A percentile compares a stretch with the other conserved stretches of the same genome.
Conservation (phyloP, 1,140 invertebrate species). For the Drosophila hydei region DNA sequence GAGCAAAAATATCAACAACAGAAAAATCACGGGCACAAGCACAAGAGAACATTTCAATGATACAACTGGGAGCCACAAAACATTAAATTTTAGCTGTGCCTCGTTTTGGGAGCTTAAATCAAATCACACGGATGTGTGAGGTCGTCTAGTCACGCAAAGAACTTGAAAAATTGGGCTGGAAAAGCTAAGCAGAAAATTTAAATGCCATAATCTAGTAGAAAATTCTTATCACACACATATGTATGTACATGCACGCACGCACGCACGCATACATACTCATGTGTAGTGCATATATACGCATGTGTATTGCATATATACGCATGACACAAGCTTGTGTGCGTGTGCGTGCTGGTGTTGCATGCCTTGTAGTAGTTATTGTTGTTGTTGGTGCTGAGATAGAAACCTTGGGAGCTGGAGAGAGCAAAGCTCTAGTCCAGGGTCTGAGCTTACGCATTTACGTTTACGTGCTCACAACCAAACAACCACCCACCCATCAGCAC, state of each 20-base stretch:
- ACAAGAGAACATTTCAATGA: conserved; percentile 42
- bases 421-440: conserved; percentile 44
- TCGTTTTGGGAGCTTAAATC: conserved; percentile 43
- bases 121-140: conserved; percentile 39
- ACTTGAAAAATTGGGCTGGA: neutral
- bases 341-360: conserved; percentile 29
- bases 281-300: conserved; percentile 9
- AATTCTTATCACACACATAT: conserved; percentile 57
- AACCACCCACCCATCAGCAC: conserved; percentile 14
- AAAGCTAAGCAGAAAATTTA: conserved; percentile 10
- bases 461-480: conserved; percentile 47
- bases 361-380: conserved; percentile 25
- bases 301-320: conserved; percentile 6
- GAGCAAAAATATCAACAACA: neutral
- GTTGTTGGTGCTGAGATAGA: conserved; percentile 25
- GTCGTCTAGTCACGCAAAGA: conserved; percentile 38
- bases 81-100: conserved; percentile 34
- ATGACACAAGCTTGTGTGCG: neutral
- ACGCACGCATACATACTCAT: conserved; percentile 1
- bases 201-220: conserved; percentile 51
- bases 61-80: conserved; percentile 40
- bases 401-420: conserved; percentile 33
- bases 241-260: neutral
- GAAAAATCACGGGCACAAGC: conserved; percentile 19
- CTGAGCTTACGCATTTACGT: conserved; percentile 74